Evolutionary conservation across 2,797 vertebrate species (phyloP).

Genomic region (Propithecus deckenii): DNA sequence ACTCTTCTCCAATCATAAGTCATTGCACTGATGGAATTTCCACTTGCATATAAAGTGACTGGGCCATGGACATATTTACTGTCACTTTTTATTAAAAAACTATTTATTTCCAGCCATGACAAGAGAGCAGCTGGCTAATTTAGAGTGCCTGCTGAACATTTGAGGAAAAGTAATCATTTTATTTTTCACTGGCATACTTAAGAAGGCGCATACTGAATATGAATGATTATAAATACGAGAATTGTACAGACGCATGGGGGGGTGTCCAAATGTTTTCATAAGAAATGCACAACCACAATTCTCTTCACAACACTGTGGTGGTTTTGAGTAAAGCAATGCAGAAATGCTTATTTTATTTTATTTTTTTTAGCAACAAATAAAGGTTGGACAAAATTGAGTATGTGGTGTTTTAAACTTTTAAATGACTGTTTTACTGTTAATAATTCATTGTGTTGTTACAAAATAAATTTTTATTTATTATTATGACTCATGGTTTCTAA

Average conservation of each 20-base stretch:
- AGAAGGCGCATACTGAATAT: slow-evolving; percentile 66
- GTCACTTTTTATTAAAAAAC: slow-evolving; percentile 73
- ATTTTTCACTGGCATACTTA: slow-evolving; percentile 73
- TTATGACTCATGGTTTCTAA: slow-evolving; percentile 4
- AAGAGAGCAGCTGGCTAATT: slow-evolving; percentile 75
- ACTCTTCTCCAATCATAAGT: slow-evolving; percentile 67
- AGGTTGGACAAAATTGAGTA: not conserved
- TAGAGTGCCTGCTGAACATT: slow-evolving; percentile 66
- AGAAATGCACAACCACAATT: not conserved
- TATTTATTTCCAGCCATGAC: slow-evolving; percentile 73
- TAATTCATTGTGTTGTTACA: slow-evolving; percentile 26
- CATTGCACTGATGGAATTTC: slow-evolving; percentile 70
- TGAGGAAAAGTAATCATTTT: slow-evolving; percentile 74
- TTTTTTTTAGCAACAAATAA: slow-evolving; percentile 21
- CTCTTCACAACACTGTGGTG: not conserved
- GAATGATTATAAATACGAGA: slow-evolving; percentile 71
- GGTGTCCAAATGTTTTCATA: slow-evolving; percentile 60
- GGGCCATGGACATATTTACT: slow-evolving; percentile 72
- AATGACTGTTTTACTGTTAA: slow-evolving; percentile 10
- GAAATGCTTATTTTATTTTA: not conserved
- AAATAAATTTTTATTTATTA: slow-evolving; percentile 37
- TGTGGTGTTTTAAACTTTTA: slow-evolving; percentile 25
- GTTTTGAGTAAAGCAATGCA: slow-evolving; percentile 18
- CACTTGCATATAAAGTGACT: slow-evolving; percentile 78
- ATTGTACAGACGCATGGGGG: slow-evolving; percentile 47